phyloP scores from a whole-genome alignment of 2,888 invertebrate genomes.

The Sarcophaga variegata region DNA sequence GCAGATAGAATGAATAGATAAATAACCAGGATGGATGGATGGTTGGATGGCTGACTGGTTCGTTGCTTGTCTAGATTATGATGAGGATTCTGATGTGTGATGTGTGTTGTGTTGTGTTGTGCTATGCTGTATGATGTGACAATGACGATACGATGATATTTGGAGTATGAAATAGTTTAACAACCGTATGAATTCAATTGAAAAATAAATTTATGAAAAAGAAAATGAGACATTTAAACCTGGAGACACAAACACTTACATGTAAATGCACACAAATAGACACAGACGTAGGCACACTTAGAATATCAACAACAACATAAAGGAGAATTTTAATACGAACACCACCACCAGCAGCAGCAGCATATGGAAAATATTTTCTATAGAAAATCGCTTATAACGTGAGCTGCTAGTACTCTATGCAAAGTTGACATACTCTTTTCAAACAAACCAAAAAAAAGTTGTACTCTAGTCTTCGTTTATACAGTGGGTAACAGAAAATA shows the following conservation, averaged over 20 bases:
- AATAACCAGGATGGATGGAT: slow-evolving; percentile 9
- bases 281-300: background rate
- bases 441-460: background rate
- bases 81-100: background rate
- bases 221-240: background rate
- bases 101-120: background rate
- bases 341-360: background rate
- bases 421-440: background rate
- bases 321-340: slow-evolving; percentile 1
- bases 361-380: background rate
- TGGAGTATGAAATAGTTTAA: slow-evolving; percentile 69
- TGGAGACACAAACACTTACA: slow-evolving; percentile 21
- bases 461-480: background rate
- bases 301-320: background rate
- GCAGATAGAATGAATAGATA: background rate
- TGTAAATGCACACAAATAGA: background rate
- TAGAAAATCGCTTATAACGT: background rate
- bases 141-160: slow-evolving; percentile 55
- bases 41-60: slow-evolving; percentile 49
- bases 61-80: slow-evolving; percentile 19
- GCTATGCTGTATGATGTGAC: slow-evolving; percentile 37
- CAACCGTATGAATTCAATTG: slow-evolving; percentile 69
- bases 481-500: background rate
- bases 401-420: background rate
- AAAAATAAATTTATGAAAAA: slow-evolving; percentile 66